A percentile compares a stretch with the other conserved stretches of the same genome.
Conservation (phyloP, 2,888 invertebrate species). For the Troilus luridus region DNA sequence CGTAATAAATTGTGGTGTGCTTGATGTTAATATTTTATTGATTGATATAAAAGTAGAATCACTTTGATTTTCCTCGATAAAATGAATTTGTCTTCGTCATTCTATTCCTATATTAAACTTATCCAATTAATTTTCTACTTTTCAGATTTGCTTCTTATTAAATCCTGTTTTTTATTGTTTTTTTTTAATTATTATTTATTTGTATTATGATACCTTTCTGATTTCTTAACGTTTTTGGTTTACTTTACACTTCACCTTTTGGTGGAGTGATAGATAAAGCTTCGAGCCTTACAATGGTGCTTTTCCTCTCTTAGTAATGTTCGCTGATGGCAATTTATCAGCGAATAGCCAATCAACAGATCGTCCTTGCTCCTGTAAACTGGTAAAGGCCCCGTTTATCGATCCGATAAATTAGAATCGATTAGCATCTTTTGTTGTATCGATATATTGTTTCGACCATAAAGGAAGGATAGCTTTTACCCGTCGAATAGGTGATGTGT, state of each 20-base stretch:
- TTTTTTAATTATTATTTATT: too few species aligned
- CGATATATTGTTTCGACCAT: not conserved
- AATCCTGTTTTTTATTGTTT: too few species aligned
- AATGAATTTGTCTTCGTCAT: too few species aligned
- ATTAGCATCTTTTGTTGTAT: not conserved
- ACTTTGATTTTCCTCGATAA: too few species aligned
- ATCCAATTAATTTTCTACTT: too few species aligned
- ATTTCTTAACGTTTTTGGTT: not conserved
- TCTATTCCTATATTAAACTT: too few species aligned
- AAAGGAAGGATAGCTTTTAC: not conserved
- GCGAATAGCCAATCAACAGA: not conserved
- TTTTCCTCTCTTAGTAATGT: not conserved
- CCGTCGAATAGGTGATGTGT: not conserved
- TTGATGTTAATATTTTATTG: too few species aligned
- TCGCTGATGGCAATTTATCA: not conserved
- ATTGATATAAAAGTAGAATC: too few species aligned
- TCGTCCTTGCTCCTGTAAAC: constrained; percentile 1
- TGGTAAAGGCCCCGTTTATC: not conserved
- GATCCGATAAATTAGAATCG: not conserved
- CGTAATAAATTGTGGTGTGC: too few species aligned
- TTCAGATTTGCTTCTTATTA: too few species aligned
- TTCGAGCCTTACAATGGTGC: not conserved
- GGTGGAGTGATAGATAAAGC: not conserved
- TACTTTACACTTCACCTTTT: not conserved
- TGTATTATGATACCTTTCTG: too few species aligned